phyloP scores from a whole-genome alignment of 2,797 vertebrate genomes.

The Onychomys leucogaster region DNA sequence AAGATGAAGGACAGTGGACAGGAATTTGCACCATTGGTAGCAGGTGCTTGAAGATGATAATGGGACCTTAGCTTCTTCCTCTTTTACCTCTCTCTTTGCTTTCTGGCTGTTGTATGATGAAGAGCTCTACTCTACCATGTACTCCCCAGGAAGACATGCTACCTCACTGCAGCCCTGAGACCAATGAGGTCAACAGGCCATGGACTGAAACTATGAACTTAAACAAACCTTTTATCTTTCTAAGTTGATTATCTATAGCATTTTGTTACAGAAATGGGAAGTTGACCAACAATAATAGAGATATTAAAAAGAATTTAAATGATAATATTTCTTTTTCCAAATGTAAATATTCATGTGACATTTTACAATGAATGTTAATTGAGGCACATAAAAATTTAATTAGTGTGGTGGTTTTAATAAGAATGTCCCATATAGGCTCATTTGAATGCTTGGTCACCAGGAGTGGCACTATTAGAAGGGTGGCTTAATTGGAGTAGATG shows the following conservation, averaged over 20 bases:
- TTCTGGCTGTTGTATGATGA: not conserved
- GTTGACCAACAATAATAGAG: not conserved
- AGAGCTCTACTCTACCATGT: not conserved
- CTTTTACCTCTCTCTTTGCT: not conserved
- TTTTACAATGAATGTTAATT: not conserved
- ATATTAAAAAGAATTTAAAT: not conserved
- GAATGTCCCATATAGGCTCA: not conserved
- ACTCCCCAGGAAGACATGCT: not conserved
- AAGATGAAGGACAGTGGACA: not conserved
- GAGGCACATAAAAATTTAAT: not conserved
- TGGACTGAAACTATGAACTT: not conserved
- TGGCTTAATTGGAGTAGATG: not conserved
- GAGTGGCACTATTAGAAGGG: not conserved
- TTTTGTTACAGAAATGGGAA: not conserved
- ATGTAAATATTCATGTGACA: constrained; percentile 16
- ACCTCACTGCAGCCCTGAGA: not conserved
- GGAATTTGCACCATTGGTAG: not conserved
- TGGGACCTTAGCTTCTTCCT: not conserved
- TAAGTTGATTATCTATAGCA: not conserved
- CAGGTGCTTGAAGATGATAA: not conserved
- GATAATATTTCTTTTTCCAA: constrained; percentile 35
- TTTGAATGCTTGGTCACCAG: not conserved
- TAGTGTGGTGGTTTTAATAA: not conserved
- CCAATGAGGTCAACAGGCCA: not conserved
- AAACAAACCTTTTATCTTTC: not conserved